A percentile compares a stretch with the other conserved stretches of the same genome.
Conservation (phyloP, 2,888 invertebrate genomes). For the Trissolcus brochymenae region DNA sequence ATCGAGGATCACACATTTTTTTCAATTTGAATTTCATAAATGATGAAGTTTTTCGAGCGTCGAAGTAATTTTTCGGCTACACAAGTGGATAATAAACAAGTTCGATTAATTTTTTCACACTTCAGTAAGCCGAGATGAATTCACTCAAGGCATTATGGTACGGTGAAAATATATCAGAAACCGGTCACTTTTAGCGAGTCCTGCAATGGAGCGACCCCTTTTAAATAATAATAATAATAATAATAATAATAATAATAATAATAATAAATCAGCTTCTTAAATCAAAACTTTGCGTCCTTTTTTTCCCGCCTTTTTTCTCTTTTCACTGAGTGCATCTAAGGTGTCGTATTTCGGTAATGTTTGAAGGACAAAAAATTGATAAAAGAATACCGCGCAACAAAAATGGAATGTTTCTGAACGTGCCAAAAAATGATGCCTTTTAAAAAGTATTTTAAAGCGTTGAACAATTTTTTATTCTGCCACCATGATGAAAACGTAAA, state of each 20-base stretch:
- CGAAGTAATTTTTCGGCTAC: conserved; percentile 6
- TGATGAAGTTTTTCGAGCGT: too few species aligned
- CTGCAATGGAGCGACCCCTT: conserved; percentile 22
- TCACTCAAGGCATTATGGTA: conserved; percentile 39
- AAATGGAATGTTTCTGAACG: conserved; percentile 4
- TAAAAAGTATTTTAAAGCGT: too few species aligned
- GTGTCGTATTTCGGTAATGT: conserved; percentile 57
- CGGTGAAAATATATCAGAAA: conserved; percentile 49
- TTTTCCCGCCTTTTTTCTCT: conserved; percentile 21
- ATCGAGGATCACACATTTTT: background rate
- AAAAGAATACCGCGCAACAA: conserved; percentile 33
- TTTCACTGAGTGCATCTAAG: conserved; percentile 49
- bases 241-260: conserved; percentile 6
- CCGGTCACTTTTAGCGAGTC: conserved; percentile 45
- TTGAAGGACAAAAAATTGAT: conserved; percentile 28
- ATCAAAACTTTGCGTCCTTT: conserved; percentile 48
- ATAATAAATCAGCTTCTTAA: conserved; percentile 57
- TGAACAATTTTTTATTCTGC: too few species aligned
- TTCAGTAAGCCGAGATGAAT: conserved; percentile 30
- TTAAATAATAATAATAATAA: conserved; percentile 38
- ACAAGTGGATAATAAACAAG: background rate
- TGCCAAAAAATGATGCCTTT: too few species aligned
- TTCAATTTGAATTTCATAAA: background rate
- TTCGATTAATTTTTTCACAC: conserved; percentile 45
- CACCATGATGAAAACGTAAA: background rate